A percentile compares a stretch with the other conserved stretches of the same genome.
Conservation (phyloP, 1,140 invertebrate genomes). For the Drosophila leontia region DNA sequence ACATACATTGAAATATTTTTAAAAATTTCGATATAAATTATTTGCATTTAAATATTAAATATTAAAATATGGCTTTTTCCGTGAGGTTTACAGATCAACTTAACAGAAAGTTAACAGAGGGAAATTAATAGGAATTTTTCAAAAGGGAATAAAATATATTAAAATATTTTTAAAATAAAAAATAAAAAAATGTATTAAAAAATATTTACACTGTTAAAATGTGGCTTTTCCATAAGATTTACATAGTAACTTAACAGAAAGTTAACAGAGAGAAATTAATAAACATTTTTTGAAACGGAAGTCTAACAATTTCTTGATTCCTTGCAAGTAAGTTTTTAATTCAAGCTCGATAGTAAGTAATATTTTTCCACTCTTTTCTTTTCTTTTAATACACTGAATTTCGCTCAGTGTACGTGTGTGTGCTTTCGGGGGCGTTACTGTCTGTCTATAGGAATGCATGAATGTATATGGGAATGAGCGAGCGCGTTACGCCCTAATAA, state of each 20-base stretch:
- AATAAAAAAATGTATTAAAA: too few species aligned
- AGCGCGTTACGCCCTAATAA: conserved; percentile 78
- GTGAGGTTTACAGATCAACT: background rate
- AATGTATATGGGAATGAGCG: conserved; percentile 51
- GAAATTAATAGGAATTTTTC: background rate
- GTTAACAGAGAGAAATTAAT: background rate
- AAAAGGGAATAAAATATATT: too few species aligned
- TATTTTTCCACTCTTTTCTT: background rate
- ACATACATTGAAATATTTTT: background rate
- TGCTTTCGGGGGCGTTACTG: conserved; percentile 33
- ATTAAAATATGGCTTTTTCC: background rate
- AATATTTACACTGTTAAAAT: too few species aligned
- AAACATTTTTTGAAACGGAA: background rate
- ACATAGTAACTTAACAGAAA: background rate
- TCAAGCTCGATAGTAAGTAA: background rate
- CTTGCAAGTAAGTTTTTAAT: too few species aligned
- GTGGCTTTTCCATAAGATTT: too few species aligned
- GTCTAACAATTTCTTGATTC: background rate
- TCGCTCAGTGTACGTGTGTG: conserved; percentile 27
- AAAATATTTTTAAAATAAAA: too few species aligned
- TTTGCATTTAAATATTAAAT: background rate
- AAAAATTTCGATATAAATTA: background rate
- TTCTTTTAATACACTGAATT: background rate
- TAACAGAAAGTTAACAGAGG: background rate
- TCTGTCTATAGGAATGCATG: conserved; percentile 30